phyloP scores from a whole-genome alignment of 2,797 vertebrate species.

The Margarornis squamiger region DNA sequence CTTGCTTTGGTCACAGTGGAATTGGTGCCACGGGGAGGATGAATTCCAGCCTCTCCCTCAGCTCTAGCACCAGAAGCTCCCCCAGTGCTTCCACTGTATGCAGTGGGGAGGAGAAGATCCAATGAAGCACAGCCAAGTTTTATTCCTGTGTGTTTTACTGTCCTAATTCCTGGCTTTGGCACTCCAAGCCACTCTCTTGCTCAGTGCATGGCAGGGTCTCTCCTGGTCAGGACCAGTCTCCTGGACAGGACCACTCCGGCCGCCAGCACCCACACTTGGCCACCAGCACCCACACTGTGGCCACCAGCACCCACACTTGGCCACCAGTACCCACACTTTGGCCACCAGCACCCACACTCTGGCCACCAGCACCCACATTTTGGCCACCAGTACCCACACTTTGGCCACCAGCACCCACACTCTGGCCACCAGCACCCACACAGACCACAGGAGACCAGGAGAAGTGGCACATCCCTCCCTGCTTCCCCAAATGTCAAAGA shows the following conservation, averaged over 20 bases:
- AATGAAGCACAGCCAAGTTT: neutral
- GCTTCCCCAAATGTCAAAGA: neutral
- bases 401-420: neutral
- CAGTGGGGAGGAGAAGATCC: neutral
- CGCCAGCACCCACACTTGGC: no score
- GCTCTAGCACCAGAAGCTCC: neutral
- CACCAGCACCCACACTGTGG: no score
- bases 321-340: no score
- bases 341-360: no score
- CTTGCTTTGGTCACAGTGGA: neutral
- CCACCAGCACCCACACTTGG: no score
- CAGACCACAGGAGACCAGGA: neutral
- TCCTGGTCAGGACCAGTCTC: accelerated
- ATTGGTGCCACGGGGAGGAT: neutral
- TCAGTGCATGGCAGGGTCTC: accelerated
- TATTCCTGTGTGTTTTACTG: neutral
- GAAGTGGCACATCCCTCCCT: accelerated
- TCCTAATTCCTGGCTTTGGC: neutral
- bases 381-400: neutral
- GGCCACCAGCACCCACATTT: neutral
- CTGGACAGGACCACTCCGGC: neutral
- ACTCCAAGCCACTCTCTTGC: accelerated
- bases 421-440: neutral
- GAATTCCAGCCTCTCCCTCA: neutral
- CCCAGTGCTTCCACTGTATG: neutral